Base-by-base conservation (phyloP, 2,888 invertebrate species). In the Onchidella celtica region DNA sequence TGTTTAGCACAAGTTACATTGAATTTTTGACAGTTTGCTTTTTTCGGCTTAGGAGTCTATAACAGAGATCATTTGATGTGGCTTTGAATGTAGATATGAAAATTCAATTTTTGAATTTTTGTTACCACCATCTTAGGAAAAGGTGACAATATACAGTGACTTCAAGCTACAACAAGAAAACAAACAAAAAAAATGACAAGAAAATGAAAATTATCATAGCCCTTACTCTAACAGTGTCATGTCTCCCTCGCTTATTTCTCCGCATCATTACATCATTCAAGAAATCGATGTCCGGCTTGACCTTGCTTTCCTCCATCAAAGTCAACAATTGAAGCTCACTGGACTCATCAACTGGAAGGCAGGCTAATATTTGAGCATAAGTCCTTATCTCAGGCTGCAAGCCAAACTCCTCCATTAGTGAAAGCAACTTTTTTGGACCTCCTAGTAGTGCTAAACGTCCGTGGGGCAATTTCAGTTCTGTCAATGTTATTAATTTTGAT, bases 181-280 rank as follows among this genome's bases (percentile, higher is more conserved):
- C n/a, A n/a, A n/a, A n/a, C n/a, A n/a, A n/a, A n/a, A n/a, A n/a
- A n/a, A n/a, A n/a, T n/a, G n/a, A n/a, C n/a, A n/a, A n/a, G n/a
- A n/a, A n/a, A n/a, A n/a, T n/a, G n/a, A n/a, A n/a, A n/a, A n/a
- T n/a, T n/a, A n/a, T n/a, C n/a, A n/a, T n/a, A n/a, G n/a, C 27
- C 94, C 94, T 94, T 94, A 96, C 96, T 93, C 95, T 95, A 21
- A 97, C 97, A 87, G 94, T 95, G 75, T 95, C 94, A 91, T 95
- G 96, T 91, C 97, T 96, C 81, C 93, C 94, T 86, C 97, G 94
- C 89, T 95, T 93, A 90, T 96, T 96, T 81, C 97, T 95, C 91
- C 96, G 97, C 90, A 96, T 97, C 76, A 98, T 97, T 14, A 98
- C 94, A 94, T 96, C 95, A 92, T 98, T 98, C 90, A 95, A 97